Evolutionary conservation across 2,888 invertebrate species (phyloP).

Genomic region (Dicyrtoma fusca): DNA sequence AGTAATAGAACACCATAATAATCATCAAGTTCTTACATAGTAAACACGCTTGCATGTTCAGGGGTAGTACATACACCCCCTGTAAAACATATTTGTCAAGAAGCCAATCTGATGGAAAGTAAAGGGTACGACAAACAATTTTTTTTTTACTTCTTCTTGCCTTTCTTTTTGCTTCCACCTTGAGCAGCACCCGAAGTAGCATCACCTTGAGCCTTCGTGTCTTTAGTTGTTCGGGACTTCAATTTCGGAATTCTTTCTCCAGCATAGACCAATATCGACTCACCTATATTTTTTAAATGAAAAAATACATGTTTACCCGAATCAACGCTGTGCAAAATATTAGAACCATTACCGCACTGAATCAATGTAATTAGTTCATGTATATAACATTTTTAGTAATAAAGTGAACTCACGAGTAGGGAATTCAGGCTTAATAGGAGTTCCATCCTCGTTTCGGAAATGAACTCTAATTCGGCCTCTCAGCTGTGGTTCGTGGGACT

Average conservation of each 20-base stretch:
- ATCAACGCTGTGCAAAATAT: neutral
- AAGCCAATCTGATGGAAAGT: too few relatives aligned
- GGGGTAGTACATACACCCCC: too few relatives aligned
- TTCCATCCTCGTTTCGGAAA: constrained; percentile 86
- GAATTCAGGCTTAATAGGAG: constrained; percentile 71
- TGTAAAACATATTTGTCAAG: too few relatives aligned
- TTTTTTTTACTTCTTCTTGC: constrained; percentile 60
- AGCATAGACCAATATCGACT: constrained; percentile 75
- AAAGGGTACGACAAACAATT: neutral
- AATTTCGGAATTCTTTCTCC: constrained; percentile 88
- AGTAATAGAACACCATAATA: too few relatives aligned
- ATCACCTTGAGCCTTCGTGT: constrained; percentile 57
- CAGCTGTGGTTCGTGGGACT: constrained; percentile 82
- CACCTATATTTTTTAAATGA: constrained; percentile 63
- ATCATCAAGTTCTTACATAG: too few relatives aligned
- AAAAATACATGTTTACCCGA: neutral
- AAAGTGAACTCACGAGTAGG: constrained; percentile 67
- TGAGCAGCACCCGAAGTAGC: constrained; percentile 53
- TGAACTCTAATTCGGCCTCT: constrained; percentile 92
- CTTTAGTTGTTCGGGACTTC: constrained; percentile 74
- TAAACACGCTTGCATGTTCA: too few relatives aligned
- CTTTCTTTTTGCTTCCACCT: constrained; percentile 58
- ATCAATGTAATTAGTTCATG: neutral
- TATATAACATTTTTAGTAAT: neutral
- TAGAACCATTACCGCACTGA: neutral